phyloP scores from a whole-genome alignment of 1,140 invertebrate genomes.

The Pentalonia nigronervosa region DNA sequence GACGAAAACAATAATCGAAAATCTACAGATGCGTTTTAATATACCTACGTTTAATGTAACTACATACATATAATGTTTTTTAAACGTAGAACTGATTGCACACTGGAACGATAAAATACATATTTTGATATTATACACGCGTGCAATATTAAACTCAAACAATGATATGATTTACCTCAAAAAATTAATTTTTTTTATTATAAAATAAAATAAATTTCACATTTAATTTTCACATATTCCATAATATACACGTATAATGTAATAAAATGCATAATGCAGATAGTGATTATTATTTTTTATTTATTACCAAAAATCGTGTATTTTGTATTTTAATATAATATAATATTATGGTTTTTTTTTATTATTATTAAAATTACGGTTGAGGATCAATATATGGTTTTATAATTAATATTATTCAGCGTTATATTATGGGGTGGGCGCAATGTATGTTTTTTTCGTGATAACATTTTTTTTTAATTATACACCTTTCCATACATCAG shows the following conservation, averaged over 20 bases:
- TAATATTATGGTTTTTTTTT: not conserved
- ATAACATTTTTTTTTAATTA: slow-evolving; percentile 20
- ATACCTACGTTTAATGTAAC: not conserved
- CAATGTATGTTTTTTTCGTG: slow-evolving; percentile 18
- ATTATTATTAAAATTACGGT: not conserved
- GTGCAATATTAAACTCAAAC: not conserved
- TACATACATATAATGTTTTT: not conserved
- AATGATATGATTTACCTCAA: not conserved
- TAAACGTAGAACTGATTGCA: not conserved
- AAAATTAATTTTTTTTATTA: not conserved
- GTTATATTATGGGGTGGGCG: not conserved
- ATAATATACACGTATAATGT: not conserved
- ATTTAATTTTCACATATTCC: not conserved
- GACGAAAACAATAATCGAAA: not conserved
- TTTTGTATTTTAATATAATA: not conserved
- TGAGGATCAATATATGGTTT: not conserved
- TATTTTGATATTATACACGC: not conserved
- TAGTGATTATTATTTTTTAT: not conserved
- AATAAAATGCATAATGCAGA: not conserved
- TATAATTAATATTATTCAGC: slow-evolving; percentile 13
- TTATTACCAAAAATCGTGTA: not conserved
- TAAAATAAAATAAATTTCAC: not conserved
- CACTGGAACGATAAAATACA: not conserved
- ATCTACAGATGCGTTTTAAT: not conserved
- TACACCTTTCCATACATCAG: not conserved